phyloP scores from a whole-genome alignment of 64 coral and sea anemone genomes.

The Orbicella faveolata region DNA sequence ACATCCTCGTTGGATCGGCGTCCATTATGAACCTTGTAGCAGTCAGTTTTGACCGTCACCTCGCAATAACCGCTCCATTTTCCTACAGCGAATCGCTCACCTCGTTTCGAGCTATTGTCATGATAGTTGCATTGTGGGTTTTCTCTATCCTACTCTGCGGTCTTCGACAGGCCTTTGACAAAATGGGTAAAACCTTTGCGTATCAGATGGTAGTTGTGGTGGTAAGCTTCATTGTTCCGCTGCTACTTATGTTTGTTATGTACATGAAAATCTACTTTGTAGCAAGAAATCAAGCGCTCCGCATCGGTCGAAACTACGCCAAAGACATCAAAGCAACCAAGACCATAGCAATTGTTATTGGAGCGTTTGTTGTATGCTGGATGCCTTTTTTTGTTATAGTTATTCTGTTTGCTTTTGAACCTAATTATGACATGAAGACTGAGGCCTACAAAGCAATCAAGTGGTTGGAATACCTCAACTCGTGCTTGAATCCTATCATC shows the following conservation, averaged over 20 bases:
- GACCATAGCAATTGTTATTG: slow-evolving; percentile 89
- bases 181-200: slow-evolving; percentile 2
- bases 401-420: slow-evolving; percentile 43
- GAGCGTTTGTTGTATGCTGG: slow-evolving; percentile 85
- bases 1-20: slow-evolving; percentile 71
- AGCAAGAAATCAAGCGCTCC: slow-evolving; percentile 71
- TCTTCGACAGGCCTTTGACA: not conserved
- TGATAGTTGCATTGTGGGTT: slow-evolving; percentile 75
- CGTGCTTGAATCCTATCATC: slow-evolving; percentile 87
- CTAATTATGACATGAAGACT: not conserved
- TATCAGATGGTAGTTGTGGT: slow-evolving; percentile 60
- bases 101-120: slow-evolving; percentile 43
- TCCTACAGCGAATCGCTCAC: slow-evolving; percentile 61
- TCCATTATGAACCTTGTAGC: slow-evolving; percentile 88
- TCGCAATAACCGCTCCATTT: slow-evolving; percentile 85
- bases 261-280: slow-evolving; percentile 83
- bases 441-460: slow-evolving; percentile 65
- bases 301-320: slow-evolving; percentile 78
- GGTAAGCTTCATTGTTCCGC: slow-evolving; percentile 60
- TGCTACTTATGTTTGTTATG: slow-evolving; percentile 78
- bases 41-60: slow-evolving; percentile 89
- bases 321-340: slow-evolving; percentile 89
- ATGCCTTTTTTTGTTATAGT: slow-evolving; percentile 72
- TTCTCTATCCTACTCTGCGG: slow-evolving; percentile 62
- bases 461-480: slow-evolving; percentile 86